Evolutionary conservation across 2,113 vertebrate species (phyloP), one percentile per base, ranked within the genome.

Genomic region (Manacus vitellinus): DNA sequence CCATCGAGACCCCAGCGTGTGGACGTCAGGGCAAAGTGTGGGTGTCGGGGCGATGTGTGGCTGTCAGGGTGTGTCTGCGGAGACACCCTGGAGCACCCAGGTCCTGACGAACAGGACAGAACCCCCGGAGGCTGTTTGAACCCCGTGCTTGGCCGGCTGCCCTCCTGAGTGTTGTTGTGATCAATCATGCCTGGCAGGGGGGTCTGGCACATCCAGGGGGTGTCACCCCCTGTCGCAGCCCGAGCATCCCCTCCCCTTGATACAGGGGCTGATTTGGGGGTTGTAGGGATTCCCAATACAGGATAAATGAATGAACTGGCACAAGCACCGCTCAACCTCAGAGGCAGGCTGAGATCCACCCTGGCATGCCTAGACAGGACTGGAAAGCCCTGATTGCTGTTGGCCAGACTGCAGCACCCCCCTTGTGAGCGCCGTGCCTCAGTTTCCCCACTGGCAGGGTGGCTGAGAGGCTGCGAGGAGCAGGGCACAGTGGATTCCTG

Each of bases 401-500:
- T 37, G 43, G 55, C 28, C 81, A n/a, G 35, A 17, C 24, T 31
- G 21, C 2, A 1, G 19, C n/a, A 72, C 3, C 35, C 31, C 22
- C 1, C 1, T 19, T 41, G 43, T 1, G 2, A 28, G 27, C 0
- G 0, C 51, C 0, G 4, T 89, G 88, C 94, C 84, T 94, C 94
- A 59, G 77, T 96, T 96, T 75, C 74, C 81, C 61, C 43, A 4
- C 2, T 2, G 27, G 9, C 24, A 49, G 35, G 12, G 22, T 30
- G 44, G 5, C 14, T 2, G 3, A 9, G 27, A 51, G 27, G 39
- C 51, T 58, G 47, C 2, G 6, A 14, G 14, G 25, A 85, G 4
- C 7, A 10, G 11, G 31, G 46, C 51, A 23, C 47, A 44, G 44
- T 33, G 10, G 30, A 6, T 55, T 43, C 52, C 23, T 28, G 73